Evolutionary conservation across 1,140 invertebrate genomes (phyloP).

Genomic region (Aphelinus atriplicis): DNA sequence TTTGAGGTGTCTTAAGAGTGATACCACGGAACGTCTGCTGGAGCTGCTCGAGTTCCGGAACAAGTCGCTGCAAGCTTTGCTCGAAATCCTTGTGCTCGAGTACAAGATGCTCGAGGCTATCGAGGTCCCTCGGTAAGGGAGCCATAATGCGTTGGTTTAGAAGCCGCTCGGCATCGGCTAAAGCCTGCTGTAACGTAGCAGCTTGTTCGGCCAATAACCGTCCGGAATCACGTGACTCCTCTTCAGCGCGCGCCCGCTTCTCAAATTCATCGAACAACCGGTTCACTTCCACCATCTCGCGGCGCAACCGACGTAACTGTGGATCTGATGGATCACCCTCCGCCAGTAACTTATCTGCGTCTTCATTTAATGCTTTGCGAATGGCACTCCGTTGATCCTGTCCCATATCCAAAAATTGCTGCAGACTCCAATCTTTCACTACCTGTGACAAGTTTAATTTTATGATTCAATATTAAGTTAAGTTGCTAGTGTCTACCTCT

Average conservation of each 20-base stretch:
- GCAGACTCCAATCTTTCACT: slow-evolving; percentile 94
- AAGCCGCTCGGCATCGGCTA: slow-evolving; percentile 87
- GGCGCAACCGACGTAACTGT: slow-evolving; percentile 82
- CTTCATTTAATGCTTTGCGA: slow-evolving; percentile 93
- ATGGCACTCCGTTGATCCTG: slow-evolving; percentile 95
- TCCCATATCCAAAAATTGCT: slow-evolving; percentile 94
- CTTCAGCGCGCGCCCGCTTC: slow-evolving; percentile 82
- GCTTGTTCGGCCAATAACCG: slow-evolving; percentile 87
- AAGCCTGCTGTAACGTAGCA: slow-evolving; percentile 78
- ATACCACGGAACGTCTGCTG: slow-evolving; percentile 85
- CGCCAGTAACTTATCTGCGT: slow-evolving; percentile 92
- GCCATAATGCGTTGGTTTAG: slow-evolving; percentile 83
- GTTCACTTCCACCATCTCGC: slow-evolving; percentile 96
- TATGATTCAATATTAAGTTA: no score
- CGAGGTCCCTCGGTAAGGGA: slow-evolving; percentile 84
- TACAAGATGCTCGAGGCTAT: slow-evolving; percentile 85
- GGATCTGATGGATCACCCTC: slow-evolving; percentile 95
- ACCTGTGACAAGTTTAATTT: slow-evolving; percentile 54
- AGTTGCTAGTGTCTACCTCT: no score
- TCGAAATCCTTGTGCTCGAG: slow-evolving; percentile 91
- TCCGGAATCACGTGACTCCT: slow-evolving; percentile 88
- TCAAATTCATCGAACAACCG: slow-evolving; percentile 95
- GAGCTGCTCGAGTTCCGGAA: slow-evolving; percentile 82
- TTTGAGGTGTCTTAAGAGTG: slow-evolving; percentile 85
- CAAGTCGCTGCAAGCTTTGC: slow-evolving; percentile 75